A percentile compares a stretch with the other conserved stretches of the same genome.
Evolutionary conservation across 2,797 vertebrate genomes (phyloP).

Genomic region (Arrhamphus sclerolepis): DNA sequence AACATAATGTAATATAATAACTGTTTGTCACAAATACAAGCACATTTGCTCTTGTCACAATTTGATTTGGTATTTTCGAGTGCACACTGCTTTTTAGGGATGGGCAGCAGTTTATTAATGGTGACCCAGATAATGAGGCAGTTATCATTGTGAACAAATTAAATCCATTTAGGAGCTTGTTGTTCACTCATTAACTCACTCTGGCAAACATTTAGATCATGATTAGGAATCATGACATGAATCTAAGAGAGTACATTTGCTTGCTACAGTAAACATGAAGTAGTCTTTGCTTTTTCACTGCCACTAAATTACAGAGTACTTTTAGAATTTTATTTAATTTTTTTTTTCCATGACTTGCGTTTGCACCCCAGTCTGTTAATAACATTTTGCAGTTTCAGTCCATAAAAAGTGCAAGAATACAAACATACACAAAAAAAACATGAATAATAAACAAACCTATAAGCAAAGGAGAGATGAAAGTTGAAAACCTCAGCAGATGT

Average conservation of each 20-base stretch:
- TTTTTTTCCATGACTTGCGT: conserved; percentile 63
- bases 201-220: conserved; percentile 29
- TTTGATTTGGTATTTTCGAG: conserved; percentile 55
- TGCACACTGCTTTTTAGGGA: conserved; percentile 35
- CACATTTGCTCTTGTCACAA: conserved; percentile 43
- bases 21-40: conserved; percentile 47
- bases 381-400: conserved; percentile 62
- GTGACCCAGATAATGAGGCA: conserved; percentile 66
- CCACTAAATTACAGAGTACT: conserved; percentile 64
- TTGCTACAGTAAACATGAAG: conserved; percentile 33
- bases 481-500: conserved; percentile 44
- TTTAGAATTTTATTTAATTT: conserved; percentile 57
- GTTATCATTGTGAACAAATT: conserved; percentile 64
- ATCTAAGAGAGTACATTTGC: conserved; percentile 11
- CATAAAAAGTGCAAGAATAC: conserved; percentile 55
- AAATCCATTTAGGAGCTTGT: conserved; percentile 49
- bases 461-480: conserved; percentile 41
- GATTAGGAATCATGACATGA: conserved; percentile 25
- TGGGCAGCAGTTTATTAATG: conserved; percentile 54
- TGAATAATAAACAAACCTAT: conserved; percentile 7
- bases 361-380: conserved; percentile 61
- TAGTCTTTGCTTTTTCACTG: conserved; percentile 45
- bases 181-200: conserved; percentile 57
- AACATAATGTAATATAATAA: conserved; percentile 55
- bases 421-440: conserved; percentile 28